A percentile compares a stretch with the other conserved stretches of the same genome.
phyloP scores from a whole-genome alignment of 2,888 invertebrate genomes.

The Alloscopus bannaensis region DNA sequence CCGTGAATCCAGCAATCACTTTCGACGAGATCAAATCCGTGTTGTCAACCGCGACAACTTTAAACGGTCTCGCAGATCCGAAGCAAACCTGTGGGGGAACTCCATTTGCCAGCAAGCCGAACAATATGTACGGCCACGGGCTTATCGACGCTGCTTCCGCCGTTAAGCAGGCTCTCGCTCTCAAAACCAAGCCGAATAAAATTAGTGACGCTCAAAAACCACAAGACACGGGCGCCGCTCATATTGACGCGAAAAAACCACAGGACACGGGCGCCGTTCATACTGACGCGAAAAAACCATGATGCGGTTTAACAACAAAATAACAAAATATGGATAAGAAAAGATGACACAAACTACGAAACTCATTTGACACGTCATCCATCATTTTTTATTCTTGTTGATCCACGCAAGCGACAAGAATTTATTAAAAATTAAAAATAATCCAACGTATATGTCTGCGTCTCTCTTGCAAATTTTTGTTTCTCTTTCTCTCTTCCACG shows the following conservation, averaged over 20 bases:
- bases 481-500: too few species aligned
- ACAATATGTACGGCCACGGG: constrained; percentile 42
- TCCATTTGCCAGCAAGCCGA: neutral
- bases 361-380: too few species aligned
- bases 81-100: constrained; percentile 28
- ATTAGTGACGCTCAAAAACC: too few species aligned
- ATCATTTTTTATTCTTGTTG: constrained; percentile 29
- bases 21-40: neutral
- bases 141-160: constrained; percentile 18
- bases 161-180: neutral
- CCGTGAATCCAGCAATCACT: neutral
- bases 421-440: constrained; percentile 27
- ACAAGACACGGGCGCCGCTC: too few species aligned
- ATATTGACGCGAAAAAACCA: too few species aligned
- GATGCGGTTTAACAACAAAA: too few species aligned
- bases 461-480: constrained; percentile 8
- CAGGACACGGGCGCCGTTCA: too few species aligned
- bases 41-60: neutral
- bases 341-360: too few species aligned
- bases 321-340: too few species aligned
- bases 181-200: too few species aligned
- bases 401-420: constrained; percentile 55
- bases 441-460: constrained; percentile 24
- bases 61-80: neutral
- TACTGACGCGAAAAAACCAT: too few species aligned